phyloP scores from a whole-genome alignment of 2,888 invertebrate genomes.

The Hyalella azteca region DNA sequence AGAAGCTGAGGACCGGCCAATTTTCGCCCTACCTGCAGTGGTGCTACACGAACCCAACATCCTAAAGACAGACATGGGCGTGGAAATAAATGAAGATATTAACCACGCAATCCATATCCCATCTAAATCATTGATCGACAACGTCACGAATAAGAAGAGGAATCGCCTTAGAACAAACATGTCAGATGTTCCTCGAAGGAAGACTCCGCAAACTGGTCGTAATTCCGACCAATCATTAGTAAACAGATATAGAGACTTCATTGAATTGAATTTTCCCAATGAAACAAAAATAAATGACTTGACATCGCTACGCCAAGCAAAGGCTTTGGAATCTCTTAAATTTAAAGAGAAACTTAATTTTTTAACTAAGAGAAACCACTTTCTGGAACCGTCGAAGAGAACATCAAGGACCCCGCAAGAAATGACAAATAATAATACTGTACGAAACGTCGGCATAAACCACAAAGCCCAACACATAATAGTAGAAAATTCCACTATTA shows the following conservation, averaged over 20 bases:
- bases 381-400: background rate
- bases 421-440: too few species aligned
- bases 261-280: too few species aligned
- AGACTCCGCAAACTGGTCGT: background rate
- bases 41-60: slow-evolving; percentile 16
- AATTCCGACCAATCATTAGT: background rate
- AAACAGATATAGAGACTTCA: too few species aligned
- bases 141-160: background rate
- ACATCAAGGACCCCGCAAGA: background rate
- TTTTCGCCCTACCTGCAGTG: slow-evolving; percentile 24
- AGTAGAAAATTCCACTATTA: too few species aligned
- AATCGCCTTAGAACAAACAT: background rate
- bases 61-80: background rate
- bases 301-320: background rate
- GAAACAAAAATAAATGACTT: too few species aligned
- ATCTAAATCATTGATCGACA: background rate
- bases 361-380: too few species aligned
- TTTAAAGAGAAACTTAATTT: too few species aligned
- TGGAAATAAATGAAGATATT: slow-evolving; percentile 4
- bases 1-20: slow-evolving; percentile 29
- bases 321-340: too few species aligned
- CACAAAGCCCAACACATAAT: too few species aligned
- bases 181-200: background rate
- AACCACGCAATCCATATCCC: background rate
- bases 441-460: too few species aligned